Base-by-base conservation (phyloP, 2,888 invertebrate species). In the Eucera pruinosa region DNA sequence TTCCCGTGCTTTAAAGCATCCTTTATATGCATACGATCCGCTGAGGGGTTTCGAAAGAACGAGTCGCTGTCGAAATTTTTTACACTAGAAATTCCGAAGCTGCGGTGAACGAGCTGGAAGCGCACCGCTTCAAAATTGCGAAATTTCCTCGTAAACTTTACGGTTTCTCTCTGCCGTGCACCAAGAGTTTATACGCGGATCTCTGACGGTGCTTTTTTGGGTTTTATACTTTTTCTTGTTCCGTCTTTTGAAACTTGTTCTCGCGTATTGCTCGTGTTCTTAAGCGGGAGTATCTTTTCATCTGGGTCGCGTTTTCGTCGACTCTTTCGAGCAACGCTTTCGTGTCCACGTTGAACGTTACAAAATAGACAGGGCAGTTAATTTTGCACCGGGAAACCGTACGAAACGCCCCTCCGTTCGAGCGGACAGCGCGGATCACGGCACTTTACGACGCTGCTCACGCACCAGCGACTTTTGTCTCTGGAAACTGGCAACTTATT, bases 141-240 rank as follows among this genome's bases (percentile, higher is more conserved):
- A 70, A 70, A 82, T 80, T 65, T 62, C n/a, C 71, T 60, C 57
- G 36, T 45, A 68, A 61, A 61, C 48, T 45, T 71, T 64, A 62
- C 25, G 33, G 20, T 25, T 27, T 11, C 27, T n/a, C n/a, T 15
- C 43, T 9, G 3, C 2, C 27, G 9, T 18, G 30, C 43, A 7
- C 15, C 9, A 15, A 6, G 18, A 33, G 23, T 61, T 57, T 41
- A 55, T 23, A 15, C 2, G 11, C 13, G 15, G 45, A 45, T 41
- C 41, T 30, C 33, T 11, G 20, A 25, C 23, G 20, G 5, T 25
- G 47, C 13, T 3, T 23, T 1, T 39, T 52, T 5, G n/a, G 0
- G 33, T 33, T 5, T 23, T 5, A 7, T 36, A 1, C 18, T 4
- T 47, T 60, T 58, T 52, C 13, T n/a, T 0, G n/a, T 41, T 23